Evolutionary conservation across 1,140 invertebrate genomes (phyloP), one percentile per base, ranked within the genome.

Genomic region (Aphelinus atriplicis): DNA sequence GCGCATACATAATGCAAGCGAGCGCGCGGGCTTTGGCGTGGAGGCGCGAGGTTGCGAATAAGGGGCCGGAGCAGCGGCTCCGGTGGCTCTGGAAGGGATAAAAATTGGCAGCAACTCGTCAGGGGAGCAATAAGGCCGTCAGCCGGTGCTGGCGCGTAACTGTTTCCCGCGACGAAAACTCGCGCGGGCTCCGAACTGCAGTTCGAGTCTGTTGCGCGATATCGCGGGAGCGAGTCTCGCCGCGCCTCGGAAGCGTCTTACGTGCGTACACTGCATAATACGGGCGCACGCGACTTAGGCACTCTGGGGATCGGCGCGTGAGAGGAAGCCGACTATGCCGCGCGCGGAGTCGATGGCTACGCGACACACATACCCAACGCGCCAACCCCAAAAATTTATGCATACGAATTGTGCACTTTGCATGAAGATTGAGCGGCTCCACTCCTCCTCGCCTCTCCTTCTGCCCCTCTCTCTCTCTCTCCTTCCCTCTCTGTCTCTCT

Each of bases 251-350:
- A 79, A 76, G 26, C 75, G 71, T 67, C 71, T 78, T 79, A 80
- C 81, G 80, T 82, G 80, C 80, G 75, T 80, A 77, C 71, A 81
- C 78, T 81, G 73, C 78, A 77, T 80, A 82, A 79, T 79, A 53
- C 63, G 70, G 26, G n/a, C 45, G n/a, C 46, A n/a, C 56, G 57
- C 9, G 62, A 57, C 26, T 45, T 9, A 53, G 48, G 10, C 45
- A 42, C 62, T 47, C 4, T 47, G 61, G 51, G 46, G 51, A 48
- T 10, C 45, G 45, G 60, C 50, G 26, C 3, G 68, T 48, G 48
- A 43, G 4, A 53, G 50, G 46, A n/a, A 2, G 61, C 10, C 1
- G 60, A 42, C 26, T 43, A 26, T 10, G 62, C n/a, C 7, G n/a
- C 26, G 26, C 26, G n/a, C 43, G 53, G 5, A 46, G 67, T 71